A percentile compares a stretch with the other conserved stretches of the same genome.
Evolutionary conservation across 2,888 invertebrate species (phyloP).

Genomic region (Thelaira solivaga): DNA sequence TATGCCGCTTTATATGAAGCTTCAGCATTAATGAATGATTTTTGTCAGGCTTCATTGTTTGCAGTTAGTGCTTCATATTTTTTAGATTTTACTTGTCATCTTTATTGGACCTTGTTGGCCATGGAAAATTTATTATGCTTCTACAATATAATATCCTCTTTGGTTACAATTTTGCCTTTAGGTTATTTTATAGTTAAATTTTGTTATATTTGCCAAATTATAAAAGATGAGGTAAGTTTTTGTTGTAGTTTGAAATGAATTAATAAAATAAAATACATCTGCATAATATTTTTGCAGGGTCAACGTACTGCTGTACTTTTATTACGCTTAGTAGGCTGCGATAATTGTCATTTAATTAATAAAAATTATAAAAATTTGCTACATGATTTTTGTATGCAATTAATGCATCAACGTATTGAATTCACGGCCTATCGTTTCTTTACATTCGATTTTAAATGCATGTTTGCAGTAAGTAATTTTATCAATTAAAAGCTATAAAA

Average conservation of each 20-base stretch:
- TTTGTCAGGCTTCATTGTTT: constrained; percentile 63
- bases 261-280: not conserved
- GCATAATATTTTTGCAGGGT: not conserved
- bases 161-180: constrained; percentile 45
- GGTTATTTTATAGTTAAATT: constrained; percentile 29
- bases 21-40: constrained; percentile 55
- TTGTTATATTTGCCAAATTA: constrained; percentile 53
- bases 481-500: not conserved
- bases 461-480: constrained; percentile 59
- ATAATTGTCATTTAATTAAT: not conserved
- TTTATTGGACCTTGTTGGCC: constrained; percentile 64
- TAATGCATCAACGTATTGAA: constrained; percentile 58
- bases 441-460: constrained; percentile 55
- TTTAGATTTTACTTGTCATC: constrained; percentile 62
- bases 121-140: constrained; percentile 43
- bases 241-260: not conserved
- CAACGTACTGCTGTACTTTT: constrained; percentile 31
- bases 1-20: constrained; percentile 56
- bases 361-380: constrained; percentile 48
- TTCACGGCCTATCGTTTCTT: constrained; percentile 63
- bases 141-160: constrained; percentile 31
- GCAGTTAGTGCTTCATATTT: constrained; percentile 54
- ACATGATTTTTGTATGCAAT: constrained; percentile 63
- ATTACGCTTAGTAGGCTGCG: constrained; percentile 28
- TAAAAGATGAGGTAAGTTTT: constrained; percentile 50